phyloP scores from a whole-genome alignment of 1,140 invertebrate species.

The Stegodyphus mimosarum region DNA sequence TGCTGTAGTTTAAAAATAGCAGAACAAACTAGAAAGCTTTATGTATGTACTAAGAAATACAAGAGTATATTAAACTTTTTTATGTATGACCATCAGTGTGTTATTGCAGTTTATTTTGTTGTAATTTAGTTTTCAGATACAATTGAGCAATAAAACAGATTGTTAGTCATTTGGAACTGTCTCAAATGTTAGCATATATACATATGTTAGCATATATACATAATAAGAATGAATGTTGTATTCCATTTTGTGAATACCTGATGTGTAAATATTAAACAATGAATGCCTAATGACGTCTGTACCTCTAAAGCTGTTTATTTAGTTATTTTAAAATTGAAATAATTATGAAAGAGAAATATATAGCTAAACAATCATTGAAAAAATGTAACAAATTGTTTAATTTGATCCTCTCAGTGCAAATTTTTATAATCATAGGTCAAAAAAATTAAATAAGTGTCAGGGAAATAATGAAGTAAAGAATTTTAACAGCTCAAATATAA shows the following conservation, averaged over 20 bases:
- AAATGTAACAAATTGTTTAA: neutral
- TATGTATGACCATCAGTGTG: neutral
- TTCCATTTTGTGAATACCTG: neutral
- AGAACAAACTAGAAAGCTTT: neutral
- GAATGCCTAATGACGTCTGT: neutral
- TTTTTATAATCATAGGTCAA: neutral
- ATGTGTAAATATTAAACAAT: neutral
- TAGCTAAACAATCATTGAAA: neutral
- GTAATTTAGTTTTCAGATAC: neutral
- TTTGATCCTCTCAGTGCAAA: neutral
- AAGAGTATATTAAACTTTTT: neutral
- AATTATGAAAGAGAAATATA: neutral
- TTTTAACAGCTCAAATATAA: no score
- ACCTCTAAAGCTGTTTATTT: neutral
- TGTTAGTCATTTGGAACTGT: neutral
- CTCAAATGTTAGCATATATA: slow-evolving; percentile 7
- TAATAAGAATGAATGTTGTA: slow-evolving; percentile 7
- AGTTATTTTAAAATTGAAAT: neutral
- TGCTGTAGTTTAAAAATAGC: neutral
- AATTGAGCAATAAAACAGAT: slow-evolving; percentile 4
- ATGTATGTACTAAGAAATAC: neutral
- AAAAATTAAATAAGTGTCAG: neutral
- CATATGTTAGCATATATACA: neutral
- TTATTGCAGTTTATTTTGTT: neutral
- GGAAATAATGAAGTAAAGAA: no score